Evolutionary conservation across 2,113 vertebrate genomes (phyloP), one percentile per base, ranked within the genome.

Genomic region (Cynocephalus volans): DNA sequence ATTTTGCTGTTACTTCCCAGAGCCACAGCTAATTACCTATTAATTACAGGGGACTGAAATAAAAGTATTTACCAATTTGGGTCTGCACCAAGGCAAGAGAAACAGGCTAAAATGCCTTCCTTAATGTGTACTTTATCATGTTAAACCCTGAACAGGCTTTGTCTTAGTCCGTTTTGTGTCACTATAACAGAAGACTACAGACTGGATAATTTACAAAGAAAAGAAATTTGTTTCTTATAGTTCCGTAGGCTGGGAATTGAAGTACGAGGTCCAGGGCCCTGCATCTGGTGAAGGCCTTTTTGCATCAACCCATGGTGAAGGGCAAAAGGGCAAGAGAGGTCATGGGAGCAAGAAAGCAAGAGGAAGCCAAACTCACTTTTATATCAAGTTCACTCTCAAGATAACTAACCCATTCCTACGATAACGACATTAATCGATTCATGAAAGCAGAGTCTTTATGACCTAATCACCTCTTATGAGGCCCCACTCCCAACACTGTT

Each of bases 21-120:
- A 89, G 93, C 48, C 36, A 95, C 79, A 41, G 79, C 76, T 96
- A 97, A 96, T 96, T 97, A 95, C 62, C 92, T 97, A 85, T 97
- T 96, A 98, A 96, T 97, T 97, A 95, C 50, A 93, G 76, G 67
- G 76, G 48, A 93, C 17, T 95, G 75, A 95, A 96, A 84, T 81
- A 50, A 84, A 93, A 69, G 69, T 31, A 41, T 91, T 95, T 93
- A 75, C 88, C 75, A 89, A 92, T n/a, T 58, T 9, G 5, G 14
- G 21, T 86, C 58, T 93, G 72, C 84, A 54, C 18, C 90, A 52
- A 89, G 36, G 11, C 54, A 77, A 85, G 85, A 88, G 70, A 73
- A 86, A 93, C 36, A 52, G 88, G 52, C 41, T 86, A 13, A 24
- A 70, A 13, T 70, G 90, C 83, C 48, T 76, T 52, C 41, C 33